phyloP scores from a whole-genome alignment of 2,888 invertebrate species.

The Magallana nippona region DNA sequence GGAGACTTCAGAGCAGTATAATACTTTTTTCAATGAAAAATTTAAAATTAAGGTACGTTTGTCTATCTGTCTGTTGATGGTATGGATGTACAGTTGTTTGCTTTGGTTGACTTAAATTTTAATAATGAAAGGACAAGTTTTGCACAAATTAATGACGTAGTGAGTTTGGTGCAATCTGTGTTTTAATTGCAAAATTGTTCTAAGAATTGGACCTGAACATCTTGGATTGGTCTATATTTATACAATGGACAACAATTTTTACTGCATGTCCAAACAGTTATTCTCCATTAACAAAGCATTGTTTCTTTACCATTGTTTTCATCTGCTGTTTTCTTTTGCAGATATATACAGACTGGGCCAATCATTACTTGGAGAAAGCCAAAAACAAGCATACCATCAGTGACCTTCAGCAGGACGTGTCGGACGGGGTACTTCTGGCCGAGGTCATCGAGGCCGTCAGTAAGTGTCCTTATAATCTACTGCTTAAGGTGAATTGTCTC shows the following conservation, averaged over 20 bases:
- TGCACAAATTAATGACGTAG: no score
- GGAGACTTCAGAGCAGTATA: slow-evolving; percentile 46
- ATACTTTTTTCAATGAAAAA: slow-evolving; percentile 64
- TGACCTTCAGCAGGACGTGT: slow-evolving; percentile 93
- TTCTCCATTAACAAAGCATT: neutral
- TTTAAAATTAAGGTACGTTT: slow-evolving; percentile 65
- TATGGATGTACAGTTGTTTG: neutral
- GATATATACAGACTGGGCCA: slow-evolving; percentile 99
- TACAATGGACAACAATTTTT: no score
- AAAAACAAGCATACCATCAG: slow-evolving; percentile 89
- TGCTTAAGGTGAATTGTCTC: no score
- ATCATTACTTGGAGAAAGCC: slow-evolving; percentile 96
- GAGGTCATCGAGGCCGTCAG: slow-evolving; percentile 97
- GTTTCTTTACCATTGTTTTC: neutral
- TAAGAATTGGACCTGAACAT: no score
- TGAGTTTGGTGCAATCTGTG: no score
- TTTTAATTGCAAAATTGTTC: no score
- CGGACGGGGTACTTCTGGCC: slow-evolving; percentile 93
- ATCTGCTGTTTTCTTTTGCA: slow-evolving; percentile 81
- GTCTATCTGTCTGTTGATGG: slow-evolving; percentile 19
- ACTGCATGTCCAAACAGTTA: no score
- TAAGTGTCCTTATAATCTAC: slow-evolving; percentile 82
- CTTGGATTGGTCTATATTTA: no score
- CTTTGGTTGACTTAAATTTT: neutral
- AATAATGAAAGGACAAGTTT: neutral